Evolutionary conservation across 2,113 vertebrate genomes (phyloP).

Genomic region (Camelus dromedarius): DNA sequence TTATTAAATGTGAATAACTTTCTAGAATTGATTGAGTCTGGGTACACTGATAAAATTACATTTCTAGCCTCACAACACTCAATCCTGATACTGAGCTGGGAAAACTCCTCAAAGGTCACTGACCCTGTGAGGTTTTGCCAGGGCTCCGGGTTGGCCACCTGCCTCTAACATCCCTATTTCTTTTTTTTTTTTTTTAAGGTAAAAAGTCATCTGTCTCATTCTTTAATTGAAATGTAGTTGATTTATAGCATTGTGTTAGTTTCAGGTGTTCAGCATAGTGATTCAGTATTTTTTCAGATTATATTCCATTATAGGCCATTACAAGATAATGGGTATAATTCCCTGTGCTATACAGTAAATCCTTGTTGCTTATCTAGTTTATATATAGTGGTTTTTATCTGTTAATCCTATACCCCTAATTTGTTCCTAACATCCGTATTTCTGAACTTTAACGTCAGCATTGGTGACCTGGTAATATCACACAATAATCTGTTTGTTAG

Average conservation of each 20-base stretch:
- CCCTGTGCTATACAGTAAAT: neutral
- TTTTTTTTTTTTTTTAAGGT: neutral
- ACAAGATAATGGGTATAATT: neutral
- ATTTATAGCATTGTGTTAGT: neutral
- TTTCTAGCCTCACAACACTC: neutral
- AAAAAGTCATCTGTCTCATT: neutral
- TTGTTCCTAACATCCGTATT: neutral
- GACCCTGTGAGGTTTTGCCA: neutral
- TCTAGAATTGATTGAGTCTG: conserved; percentile 15
- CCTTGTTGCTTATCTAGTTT: neutral
- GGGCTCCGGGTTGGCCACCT: neutral
- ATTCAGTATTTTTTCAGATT: neutral
- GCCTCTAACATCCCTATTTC: neutral
- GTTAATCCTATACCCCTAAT: neutral
- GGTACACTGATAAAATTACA: neutral
- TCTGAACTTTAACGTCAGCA: conserved; percentile 34
- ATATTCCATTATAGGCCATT: neutral
- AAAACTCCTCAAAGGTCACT: neutral
- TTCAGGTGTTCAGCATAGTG: neutral
- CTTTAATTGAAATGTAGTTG: neutral
- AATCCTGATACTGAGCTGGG: neutral
- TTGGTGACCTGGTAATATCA: neutral
- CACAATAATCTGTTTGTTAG: conserved; percentile 55
- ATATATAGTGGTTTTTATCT: neutral
- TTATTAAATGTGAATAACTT: conserved; percentile 42